phyloP scores from a whole-genome alignment of 2,113 vertebrate species.

The Brevimyrus niger region DNA sequence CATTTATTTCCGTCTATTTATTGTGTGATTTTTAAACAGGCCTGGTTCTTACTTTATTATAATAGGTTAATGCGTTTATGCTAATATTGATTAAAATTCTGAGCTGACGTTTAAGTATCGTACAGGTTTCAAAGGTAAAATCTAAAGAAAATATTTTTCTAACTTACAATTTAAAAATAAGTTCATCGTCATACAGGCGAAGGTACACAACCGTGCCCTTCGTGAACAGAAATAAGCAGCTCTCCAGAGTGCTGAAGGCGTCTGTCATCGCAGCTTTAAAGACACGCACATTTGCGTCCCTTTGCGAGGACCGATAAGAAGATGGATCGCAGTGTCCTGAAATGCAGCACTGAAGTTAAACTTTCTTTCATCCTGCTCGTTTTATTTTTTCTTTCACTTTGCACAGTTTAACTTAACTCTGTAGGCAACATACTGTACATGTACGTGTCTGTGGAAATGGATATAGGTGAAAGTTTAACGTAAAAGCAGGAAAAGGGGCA shows the following conservation, averaged over 20 bases:
- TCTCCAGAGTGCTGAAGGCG: conserved; percentile 70
- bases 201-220: conserved; percentile 30
- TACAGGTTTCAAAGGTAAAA: background rate
- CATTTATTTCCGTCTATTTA: conserved; percentile 15
- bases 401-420: background rate
- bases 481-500: background rate
- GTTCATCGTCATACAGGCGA: conserved; percentile 28
- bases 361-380: background rate
- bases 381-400: background rate
- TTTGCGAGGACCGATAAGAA: conserved; percentile 21
- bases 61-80: background rate
- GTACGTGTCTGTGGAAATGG: background rate
- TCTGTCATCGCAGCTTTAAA: conserved; percentile 36
- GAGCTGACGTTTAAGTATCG: background rate
- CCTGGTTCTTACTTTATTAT: background rate
- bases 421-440: background rate
- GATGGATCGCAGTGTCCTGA: conserved; percentile 31
- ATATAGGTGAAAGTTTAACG: background rate
- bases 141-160: conserved; percentile 14
- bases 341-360: background rate
- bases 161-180: background rate
- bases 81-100: background rate
- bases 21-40: background rate
- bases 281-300: conserved; percentile 30
- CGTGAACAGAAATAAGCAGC: conserved; percentile 50